Conservation (phyloP, 2,797 vertebrate genomes). For the Pangasius macronema region DNA sequence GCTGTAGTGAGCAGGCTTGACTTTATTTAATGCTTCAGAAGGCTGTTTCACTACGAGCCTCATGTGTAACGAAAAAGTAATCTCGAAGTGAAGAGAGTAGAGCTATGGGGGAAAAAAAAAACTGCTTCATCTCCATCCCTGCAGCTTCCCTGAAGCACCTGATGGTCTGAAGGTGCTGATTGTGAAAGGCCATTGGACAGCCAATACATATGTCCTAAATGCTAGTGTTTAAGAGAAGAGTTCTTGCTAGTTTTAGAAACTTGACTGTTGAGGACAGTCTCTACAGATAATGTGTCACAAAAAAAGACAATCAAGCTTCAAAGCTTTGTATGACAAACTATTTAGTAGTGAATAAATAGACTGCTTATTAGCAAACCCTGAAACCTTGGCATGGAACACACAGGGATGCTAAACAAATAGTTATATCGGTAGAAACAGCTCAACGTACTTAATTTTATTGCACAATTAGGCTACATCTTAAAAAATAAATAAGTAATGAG, state of each 20-base stretch:
- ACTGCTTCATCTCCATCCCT: conserved; percentile 48
- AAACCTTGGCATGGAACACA: neutral
- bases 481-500: neutral
- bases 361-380: too few relatives aligned
- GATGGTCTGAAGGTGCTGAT: conserved; percentile 44
- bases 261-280: neutral
- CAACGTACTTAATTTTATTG: neutral
- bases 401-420: neutral
- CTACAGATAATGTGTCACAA: neutral
- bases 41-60: conserved; percentile 60
- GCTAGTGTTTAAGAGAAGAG: conserved; percentile 1
- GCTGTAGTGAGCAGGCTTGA: conserved; percentile 60
- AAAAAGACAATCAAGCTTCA: neutral
- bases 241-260: neutral
- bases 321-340: neutral
- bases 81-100: conserved; percentile 59
- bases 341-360: neutral
- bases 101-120: conserved; percentile 31
- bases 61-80: conserved; percentile 65
- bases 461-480: neutral
- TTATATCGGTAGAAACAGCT: neutral
- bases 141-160: conserved; percentile 40
- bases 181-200: conserved; percentile 35
- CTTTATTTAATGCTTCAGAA: conserved; percentile 69
- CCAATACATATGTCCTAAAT: conserved; percentile 19